Conservation (phyloP, 2,797 vertebrate species). For the Notoglanidium macrostoma region DNA sequence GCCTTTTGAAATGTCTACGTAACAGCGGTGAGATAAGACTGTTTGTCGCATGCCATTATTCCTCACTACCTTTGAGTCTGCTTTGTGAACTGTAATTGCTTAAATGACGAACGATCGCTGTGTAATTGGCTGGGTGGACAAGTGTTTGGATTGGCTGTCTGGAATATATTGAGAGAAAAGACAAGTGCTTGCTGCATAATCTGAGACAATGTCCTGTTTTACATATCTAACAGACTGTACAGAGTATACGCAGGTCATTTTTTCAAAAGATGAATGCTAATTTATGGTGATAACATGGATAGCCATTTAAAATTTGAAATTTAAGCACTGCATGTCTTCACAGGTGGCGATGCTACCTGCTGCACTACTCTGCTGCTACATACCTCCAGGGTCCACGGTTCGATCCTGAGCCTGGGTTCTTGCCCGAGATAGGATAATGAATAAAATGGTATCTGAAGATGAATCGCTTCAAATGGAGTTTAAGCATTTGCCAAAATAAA, state of each 20-base stretch:
- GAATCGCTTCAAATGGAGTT: not conserved
- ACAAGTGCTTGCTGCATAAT: constrained; percentile 69
- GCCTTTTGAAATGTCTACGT: constrained; percentile 56
- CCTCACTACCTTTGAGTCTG: constrained; percentile 67
- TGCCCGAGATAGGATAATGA: not conserved
- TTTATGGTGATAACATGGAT: constrained; percentile 64
- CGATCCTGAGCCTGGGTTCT: not conserved
- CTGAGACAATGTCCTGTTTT: constrained; percentile 65
- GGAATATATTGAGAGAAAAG: constrained; percentile 50
- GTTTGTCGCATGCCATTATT: constrained; percentile 71
- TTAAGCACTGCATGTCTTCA: not conserved
- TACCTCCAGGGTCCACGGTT: no score
- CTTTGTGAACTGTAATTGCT: constrained; percentile 61
- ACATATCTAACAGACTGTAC: constrained; percentile 66
- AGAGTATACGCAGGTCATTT: constrained; percentile 65
- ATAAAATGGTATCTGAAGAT: not conserved
- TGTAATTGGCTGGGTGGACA: constrained; percentile 73
- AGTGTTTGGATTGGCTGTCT: constrained; percentile 70
- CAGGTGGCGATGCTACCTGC: not conserved
- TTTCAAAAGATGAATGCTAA: constrained; percentile 63
- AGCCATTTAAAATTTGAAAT: constrained; percentile 15
- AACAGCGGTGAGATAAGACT: constrained; percentile 56
- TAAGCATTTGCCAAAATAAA: not conserved
- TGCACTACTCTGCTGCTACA: not conserved
- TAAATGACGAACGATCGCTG: constrained; percentile 69